Evolutionary conservation across 2,888 invertebrate genomes (phyloP).

Genomic region (Clistopyga incitator): DNA sequence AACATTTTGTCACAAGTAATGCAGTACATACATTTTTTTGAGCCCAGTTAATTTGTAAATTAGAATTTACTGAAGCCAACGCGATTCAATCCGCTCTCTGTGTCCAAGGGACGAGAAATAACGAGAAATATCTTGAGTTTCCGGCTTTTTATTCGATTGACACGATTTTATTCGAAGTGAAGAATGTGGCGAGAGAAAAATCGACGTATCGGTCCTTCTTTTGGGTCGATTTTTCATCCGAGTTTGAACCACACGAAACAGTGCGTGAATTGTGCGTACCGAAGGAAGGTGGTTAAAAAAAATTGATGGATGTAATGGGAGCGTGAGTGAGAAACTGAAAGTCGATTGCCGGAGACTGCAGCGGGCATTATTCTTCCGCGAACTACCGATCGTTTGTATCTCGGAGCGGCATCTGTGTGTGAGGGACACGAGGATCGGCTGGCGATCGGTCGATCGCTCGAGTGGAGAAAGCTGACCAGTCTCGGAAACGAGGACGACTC

Average conservation of each 20-base stretch:
- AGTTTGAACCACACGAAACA: background rate
- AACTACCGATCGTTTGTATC: constrained; percentile 22
- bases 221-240: constrained; percentile 1
- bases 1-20: background rate
- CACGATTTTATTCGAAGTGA: constrained; percentile 27
- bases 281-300: constrained; percentile 30
- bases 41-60: background rate
- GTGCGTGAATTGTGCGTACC: constrained; percentile 33
- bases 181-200: constrained; percentile 25
- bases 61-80: background rate
- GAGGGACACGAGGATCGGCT: constrained; percentile 36
- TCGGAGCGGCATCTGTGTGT: constrained; percentile 27
- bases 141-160: constrained; percentile 40
- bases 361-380: constrained; percentile 47
- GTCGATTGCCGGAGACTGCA: constrained; percentile 40
- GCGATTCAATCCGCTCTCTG: background rate
- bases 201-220: background rate
- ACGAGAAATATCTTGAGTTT: background rate
- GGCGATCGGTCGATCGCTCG: constrained; percentile 57
- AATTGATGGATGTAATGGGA: constrained; percentile 63
- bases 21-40: too few relatives aligned
- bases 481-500: constrained; percentile 76
- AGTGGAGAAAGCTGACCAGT: constrained; percentile 78
- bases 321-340: constrained; percentile 65
- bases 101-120: background rate